These are phyloP conservation scores for Pseudomyrmex flavicornis DNA, from an alignment of 1,140 invertebrate genomes.

Conservation along the genomic window DNA sequence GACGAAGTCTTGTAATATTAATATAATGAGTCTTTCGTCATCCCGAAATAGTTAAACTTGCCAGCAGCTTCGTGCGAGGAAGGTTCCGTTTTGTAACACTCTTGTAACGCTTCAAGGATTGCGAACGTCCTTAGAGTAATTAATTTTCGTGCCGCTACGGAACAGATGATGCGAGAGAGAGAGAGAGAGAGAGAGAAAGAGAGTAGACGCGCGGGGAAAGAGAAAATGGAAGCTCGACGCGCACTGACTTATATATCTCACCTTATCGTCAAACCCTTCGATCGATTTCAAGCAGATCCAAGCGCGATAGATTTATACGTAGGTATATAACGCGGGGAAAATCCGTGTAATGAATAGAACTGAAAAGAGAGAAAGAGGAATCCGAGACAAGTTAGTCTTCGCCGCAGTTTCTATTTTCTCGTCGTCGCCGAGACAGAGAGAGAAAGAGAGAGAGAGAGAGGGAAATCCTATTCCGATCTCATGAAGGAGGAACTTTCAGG, in stretches of 20 bases:
- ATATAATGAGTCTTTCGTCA: conserved; percentile 48
- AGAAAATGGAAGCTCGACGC: not conserved
- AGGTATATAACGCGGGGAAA: not conserved
- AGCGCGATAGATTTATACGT: not conserved
- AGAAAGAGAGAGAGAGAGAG: no score
- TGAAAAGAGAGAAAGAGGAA: conserved; percentile 16
- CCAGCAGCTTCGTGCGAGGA: conserved; percentile 4
- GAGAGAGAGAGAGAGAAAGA: no score
- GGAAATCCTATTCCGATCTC: conserved; percentile 35
- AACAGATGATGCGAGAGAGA: conserved; percentile 28
- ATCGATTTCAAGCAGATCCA: conserved; percentile 26
- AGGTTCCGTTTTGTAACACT: conserved; percentile 20
- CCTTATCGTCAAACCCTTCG: conserved; percentile 1
- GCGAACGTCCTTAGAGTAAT: conserved; percentile 44
- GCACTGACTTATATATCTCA: not conserved
- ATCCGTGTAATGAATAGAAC: conserved; percentile 32
- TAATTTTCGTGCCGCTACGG: conserved; percentile 31
- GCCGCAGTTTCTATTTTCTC: conserved; percentile 26
- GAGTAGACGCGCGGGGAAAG: not conserved
- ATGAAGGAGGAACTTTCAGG: conserved; percentile 30
- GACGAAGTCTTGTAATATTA: conserved; percentile 39
- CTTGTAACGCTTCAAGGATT: conserved; percentile 23
- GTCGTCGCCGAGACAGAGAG: not conserved
- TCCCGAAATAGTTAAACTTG: conserved; percentile 48
- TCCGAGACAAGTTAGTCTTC: conserved; percentile 12